phyloP scores from a whole-genome alignment of 2,113 vertebrate genomes.

The Macaca mulatta region DNA sequence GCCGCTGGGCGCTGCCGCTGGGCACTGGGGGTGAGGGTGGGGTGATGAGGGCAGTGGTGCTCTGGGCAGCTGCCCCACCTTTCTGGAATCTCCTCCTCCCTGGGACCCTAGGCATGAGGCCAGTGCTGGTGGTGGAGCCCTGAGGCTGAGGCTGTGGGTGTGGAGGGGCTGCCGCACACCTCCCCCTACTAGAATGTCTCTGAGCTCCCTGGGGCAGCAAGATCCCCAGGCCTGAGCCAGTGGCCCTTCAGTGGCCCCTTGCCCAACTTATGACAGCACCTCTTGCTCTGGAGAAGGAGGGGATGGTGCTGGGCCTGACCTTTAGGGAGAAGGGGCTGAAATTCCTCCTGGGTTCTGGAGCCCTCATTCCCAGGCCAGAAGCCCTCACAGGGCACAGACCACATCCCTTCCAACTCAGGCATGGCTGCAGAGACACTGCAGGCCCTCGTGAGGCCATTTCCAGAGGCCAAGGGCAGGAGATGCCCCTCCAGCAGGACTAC shows the following conservation, averaged over 20 bases:
- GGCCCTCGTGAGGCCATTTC: not conserved
- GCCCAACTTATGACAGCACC: not conserved
- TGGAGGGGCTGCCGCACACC: not conserved
- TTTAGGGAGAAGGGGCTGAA: not conserved
- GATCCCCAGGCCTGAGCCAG: not conserved
- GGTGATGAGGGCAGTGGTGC: not conserved
- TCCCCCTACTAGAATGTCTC: not conserved
- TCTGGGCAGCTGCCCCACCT: not conserved
- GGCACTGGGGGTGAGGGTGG: not conserved
- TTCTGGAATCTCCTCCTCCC: not conserved
- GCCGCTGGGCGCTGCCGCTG: not conserved
- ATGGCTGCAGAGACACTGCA: not conserved
- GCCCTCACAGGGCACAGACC: not conserved
- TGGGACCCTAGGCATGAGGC: not conserved
- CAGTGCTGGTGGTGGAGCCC: not conserved
- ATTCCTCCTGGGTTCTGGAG: not conserved
- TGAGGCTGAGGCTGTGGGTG: not conserved
- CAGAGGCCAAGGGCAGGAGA: not conserved
- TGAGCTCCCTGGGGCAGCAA: not conserved
- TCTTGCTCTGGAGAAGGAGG: not conserved
- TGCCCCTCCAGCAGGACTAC: not conserved
- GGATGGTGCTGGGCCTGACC: not conserved
- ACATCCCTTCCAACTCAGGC: not conserved
- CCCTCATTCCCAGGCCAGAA: not conserved
- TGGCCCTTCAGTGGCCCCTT: not conserved